Conservation (phyloP, 2,888 invertebrate species). For the Conus canariensis region DNA sequence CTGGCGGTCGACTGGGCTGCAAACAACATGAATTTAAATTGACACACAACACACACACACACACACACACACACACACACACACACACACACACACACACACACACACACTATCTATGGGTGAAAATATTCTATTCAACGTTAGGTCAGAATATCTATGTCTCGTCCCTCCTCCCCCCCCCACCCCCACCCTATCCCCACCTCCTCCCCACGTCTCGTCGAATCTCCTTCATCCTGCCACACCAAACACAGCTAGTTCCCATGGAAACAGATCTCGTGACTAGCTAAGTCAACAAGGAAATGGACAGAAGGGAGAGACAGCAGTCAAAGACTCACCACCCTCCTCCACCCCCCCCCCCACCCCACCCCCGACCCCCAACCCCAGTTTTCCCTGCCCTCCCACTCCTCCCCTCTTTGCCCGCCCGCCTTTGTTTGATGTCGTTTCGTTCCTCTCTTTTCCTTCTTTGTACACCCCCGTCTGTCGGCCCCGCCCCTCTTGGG, state of each 20-base stretch:
- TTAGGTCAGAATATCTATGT: not conserved
- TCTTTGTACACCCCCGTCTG: not conserved
- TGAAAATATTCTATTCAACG: too few relatives aligned
- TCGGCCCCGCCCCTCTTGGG: too few relatives aligned
- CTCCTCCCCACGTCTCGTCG: not conserved
- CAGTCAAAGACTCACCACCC: not conserved
- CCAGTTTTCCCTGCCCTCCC: not conserved
- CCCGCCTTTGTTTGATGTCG: not conserved
- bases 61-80: not conserved
- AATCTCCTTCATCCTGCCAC: not conserved
- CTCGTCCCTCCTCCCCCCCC: not conserved
- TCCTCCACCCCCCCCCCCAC: not conserved
- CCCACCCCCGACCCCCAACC: not conserved
- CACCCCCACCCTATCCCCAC: not conserved
- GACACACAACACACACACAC: not conserved
- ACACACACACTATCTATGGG: too few relatives aligned
- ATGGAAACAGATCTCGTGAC: not conserved
- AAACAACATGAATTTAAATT: too few relatives aligned
- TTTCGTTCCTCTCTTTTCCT: not conserved
- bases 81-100: too few relatives aligned
- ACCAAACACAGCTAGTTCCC: not conserved
- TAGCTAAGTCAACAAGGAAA: slow-evolving; percentile 23
- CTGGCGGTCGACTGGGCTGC: too few relatives aligned
- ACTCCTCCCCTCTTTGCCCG: not conserved
- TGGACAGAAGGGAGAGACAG: not conserved